Evolutionary conservation across 2,888 invertebrate species (phyloP), one percentile per base, ranked within the genome.

Genomic region (Nomada goodeniana): DNA sequence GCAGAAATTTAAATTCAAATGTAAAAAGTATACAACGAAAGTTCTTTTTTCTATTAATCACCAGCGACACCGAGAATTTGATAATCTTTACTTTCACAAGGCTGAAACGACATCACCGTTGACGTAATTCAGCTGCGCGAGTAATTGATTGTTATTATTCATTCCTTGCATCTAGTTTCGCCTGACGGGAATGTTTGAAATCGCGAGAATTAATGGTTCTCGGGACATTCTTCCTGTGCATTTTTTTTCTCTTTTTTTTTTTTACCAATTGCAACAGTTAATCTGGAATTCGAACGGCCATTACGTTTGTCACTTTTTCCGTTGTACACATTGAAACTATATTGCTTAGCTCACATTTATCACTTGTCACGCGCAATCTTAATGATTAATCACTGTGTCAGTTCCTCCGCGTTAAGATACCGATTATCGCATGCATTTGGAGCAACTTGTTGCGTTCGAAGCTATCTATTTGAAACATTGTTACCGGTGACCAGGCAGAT

Each of bases 401-500:
- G 71, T 79, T 78, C 84, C 76, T 74, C 67, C 83, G 86, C 88
- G 80, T 89, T 89, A 86, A 89, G 87, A 89, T 89, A 89, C 64
- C 70, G 80, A 59, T 82, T 88, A 87, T 85, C 86, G 86, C 82
- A 89, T 90, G 86, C 85, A 90, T 91, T 90, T 88, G 85, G 85
- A 87, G 83, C 88, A 86, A 90, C 87, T 85, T 85, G 88, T 86
- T 88, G 84, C 84, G 69, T 84, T 88, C 75, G 71, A 80, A 88
- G 85, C 89, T 90, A 90, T 91, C 91, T 89, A 68, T 69, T 84
- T 89, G 85, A 91, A 87, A 88, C 89, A 89, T 86, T 79, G 87
- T 80, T 79, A 71, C 77, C 70, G 53, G 71, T 72, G 65, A 26
- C 26, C 42, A 36, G n/a, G 47, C 55, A 47, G 83, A 86, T 87